Evolutionary conservation across 2,888 invertebrate genomes (phyloP).

Genomic region (Cyclophora punctaria): DNA sequence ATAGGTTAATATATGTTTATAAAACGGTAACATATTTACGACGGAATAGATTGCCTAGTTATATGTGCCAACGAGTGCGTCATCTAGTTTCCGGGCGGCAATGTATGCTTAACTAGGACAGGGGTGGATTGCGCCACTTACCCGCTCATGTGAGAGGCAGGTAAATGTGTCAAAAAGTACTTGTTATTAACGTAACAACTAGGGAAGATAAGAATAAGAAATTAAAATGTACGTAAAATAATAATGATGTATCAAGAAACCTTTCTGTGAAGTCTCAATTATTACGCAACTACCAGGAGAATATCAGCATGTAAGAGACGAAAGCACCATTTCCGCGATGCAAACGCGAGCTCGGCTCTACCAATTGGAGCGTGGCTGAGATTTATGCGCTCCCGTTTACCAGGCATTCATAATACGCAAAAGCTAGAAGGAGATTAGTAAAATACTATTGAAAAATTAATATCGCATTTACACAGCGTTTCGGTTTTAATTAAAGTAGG

Average conservation of each 20-base stretch:
- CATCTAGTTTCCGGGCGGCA: neutral
- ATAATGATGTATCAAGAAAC: neutral
- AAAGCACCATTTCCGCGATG: slow-evolving; percentile 8
- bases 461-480: neutral
- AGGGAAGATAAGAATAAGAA: neutral
- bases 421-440: too few relatives aligned
- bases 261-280: neutral
- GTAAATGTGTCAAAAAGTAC: neutral
- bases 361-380: slow-evolving; percentile 15
- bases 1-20: too few relatives aligned
- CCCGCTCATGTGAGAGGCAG: neutral
- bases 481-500: neutral
- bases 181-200: neutral
- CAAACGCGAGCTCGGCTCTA: neutral
- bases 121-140: neutral
- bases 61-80: neutral
- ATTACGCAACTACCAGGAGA: slow-evolving; percentile 10
- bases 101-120: too few relatives aligned
- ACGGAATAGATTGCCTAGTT: neutral
- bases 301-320: slow-evolving; percentile 5
- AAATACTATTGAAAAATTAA: too few relatives aligned
- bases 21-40: neutral
- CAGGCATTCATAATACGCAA: slow-evolving; percentile 6
- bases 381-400: slow-evolving; percentile 10
- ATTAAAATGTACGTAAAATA: neutral